Evolutionary conservation across 2,888 invertebrate genomes (phyloP), one percentile per base, ranked within the genome.

Genomic region (Odontocerum albicorne): DNA sequence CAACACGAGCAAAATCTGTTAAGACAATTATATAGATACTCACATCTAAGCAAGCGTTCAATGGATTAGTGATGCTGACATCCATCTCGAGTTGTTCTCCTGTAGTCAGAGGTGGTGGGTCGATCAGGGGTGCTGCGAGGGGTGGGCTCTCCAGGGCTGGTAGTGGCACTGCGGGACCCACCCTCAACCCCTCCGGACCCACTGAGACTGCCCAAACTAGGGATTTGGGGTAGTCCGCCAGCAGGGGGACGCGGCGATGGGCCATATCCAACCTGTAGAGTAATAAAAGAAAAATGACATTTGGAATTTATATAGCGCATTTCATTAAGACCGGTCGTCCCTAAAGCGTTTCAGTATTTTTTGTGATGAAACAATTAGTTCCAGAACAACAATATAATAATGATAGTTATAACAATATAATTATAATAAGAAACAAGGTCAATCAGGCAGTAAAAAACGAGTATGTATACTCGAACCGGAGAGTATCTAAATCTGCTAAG

Each of bases 21-120:
- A n/a, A n/a, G n/a, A n/a, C n/a, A n/a, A n/a, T n/a, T n/a, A n/a
- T n/a, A n/a, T n/a, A n/a, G n/a, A n/a, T n/a, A 82, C 84, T 84
- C 67, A 85, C 85, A 66, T 85, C 85, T 79, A 85, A 83, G 68
- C 85, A 85, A 55, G 83, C 82, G 65, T 85, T 83, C 64, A 85
- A 80, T 59, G 84, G 84, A 64, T 85, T 85, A 1, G 81, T 83
- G 54, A 85, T 85, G 69, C 83, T 84, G 61, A 85, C 83, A 63
- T 85, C 85, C n/a, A 85, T 82, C 66, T 85, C 84, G 0, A 84
- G 76, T 0, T 83, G 81, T 66, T 85, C 85, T 0, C 85, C 80
- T 7, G 84, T 84, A 62, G 81, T 77, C 63, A 85, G 66, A 1
- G 79, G 81, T 0, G 79, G 75, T 3, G 85, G 85, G 3, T 84